These are phyloP conservation scores for Podarcis lilfordi DNA, from an alignment of 2,797 vertebrate species.

Conservation along the genomic window DNA sequence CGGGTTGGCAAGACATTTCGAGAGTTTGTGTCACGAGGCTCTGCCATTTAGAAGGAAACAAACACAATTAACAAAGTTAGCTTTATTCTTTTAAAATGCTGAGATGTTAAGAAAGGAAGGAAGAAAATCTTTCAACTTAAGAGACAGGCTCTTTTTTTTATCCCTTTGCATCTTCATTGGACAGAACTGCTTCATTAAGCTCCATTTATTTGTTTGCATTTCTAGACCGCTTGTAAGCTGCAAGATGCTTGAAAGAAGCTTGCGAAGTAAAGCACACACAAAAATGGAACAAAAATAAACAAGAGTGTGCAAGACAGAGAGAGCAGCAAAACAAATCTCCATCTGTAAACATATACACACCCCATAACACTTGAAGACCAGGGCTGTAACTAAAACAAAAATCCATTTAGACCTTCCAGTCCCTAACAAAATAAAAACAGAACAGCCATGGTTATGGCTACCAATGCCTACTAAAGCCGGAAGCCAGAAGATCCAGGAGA, in stretches of 20 bases:
- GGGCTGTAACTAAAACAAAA: background rate
- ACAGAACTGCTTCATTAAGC: too few species aligned
- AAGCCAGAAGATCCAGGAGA: too few species aligned
- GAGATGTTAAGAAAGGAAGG: background rate
- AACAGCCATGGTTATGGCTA: too few species aligned
- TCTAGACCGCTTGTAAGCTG: background rate
- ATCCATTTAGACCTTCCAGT: background rate
- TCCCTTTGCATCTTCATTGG: too few species aligned
- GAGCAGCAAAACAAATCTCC: background rate
- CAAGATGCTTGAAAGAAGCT: background rate
- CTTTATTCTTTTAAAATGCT: background rate
- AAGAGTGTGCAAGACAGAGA: too few species aligned
- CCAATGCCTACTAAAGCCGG: too few species aligned
- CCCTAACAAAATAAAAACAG: background rate
- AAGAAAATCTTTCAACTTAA: background rate
- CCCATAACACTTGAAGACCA: background rate
- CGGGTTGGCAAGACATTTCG: background rate
- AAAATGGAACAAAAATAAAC: background rate
- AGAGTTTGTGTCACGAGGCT: background rate
- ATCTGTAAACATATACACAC: background rate
- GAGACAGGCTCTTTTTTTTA: too few species aligned
- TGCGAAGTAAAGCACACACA: too few species aligned
- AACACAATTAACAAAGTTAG: constrained; percentile 23
- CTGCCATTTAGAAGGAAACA: background rate
- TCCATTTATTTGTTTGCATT: background rate